Evolutionary conservation across 2,888 invertebrate species (phyloP).

Genomic region (Rhorus exstirpatorius): DNA sequence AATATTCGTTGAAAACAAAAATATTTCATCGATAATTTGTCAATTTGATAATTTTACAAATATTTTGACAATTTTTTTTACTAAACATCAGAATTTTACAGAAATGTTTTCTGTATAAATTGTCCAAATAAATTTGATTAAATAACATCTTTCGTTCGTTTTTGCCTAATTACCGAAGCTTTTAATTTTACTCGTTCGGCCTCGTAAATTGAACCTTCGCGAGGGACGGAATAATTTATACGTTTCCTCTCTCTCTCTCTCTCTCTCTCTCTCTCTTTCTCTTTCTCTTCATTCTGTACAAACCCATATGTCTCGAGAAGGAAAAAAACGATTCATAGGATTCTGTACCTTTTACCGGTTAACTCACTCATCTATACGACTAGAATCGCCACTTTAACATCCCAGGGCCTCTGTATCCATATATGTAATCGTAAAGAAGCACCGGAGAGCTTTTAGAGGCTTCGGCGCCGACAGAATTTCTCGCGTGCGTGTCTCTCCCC

Average conservation of each 20-base stretch:
- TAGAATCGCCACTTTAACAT: conserved; percentile 26
- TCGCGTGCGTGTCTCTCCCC: conserved; percentile 20
- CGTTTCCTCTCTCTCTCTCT: neutral
- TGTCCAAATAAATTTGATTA: too few relatives aligned
- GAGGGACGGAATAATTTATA: conserved; percentile 18
- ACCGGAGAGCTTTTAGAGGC: conserved; percentile 55
- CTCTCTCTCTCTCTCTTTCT: too few relatives aligned
- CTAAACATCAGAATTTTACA: too few relatives aligned
- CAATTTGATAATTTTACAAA: neutral
- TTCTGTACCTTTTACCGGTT: conserved; percentile 36
- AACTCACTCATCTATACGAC: conserved; percentile 13
- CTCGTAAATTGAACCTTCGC: conserved; percentile 15
- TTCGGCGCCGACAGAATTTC: conserved; percentile 33
- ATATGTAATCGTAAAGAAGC: conserved; percentile 4
- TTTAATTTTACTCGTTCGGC: neutral
- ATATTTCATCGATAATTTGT: neutral
- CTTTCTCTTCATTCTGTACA: too few relatives aligned
- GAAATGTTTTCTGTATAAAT: too few relatives aligned
- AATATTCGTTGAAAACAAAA: neutral
- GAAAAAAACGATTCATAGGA: conserved; percentile 19
- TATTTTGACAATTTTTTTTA: neutral
- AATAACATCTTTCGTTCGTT: neutral
- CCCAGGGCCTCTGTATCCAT: neutral
- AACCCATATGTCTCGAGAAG: neutral
- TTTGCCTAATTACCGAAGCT: neutral